These are phyloP conservation scores for Halocaridina rubra DNA, from an alignment of 2,888 invertebrate genomes.

Conservation along the genomic window DNA sequence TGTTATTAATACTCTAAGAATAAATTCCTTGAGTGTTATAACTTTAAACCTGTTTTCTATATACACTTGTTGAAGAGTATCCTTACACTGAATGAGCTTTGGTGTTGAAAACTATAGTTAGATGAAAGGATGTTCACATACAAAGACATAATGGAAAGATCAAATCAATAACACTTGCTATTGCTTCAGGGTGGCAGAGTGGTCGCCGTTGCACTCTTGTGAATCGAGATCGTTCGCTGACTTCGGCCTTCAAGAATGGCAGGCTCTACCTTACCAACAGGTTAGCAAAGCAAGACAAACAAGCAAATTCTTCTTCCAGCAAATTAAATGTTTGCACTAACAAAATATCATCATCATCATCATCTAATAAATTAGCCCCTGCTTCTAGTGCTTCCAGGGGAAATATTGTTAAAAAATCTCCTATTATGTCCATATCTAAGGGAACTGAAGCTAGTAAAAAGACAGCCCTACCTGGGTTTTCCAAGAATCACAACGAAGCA, in stretches of 20 bases:
- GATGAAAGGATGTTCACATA: no score
- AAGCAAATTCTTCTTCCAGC: slow-evolving; percentile 23
- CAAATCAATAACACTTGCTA: no score
- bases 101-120: no score
- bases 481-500: slow-evolving; percentile 14
- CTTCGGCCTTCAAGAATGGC: slow-evolving; percentile 68
- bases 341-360: slow-evolving; percentile 35
- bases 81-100: no score
- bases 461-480: background rate
- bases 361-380: slow-evolving; percentile 25
- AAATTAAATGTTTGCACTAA: slow-evolving; percentile 42
- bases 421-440: background rate
- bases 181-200: slow-evolving; percentile 67
- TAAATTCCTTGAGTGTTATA: no score
- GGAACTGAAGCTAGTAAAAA: background rate
- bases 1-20: no score
- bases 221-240: slow-evolving; percentile 68
- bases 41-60: no score
- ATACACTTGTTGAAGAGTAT: no score
- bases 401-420: background rate
- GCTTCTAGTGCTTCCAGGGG: slow-evolving; percentile 12
- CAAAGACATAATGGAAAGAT: no score
- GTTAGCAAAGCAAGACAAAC: slow-evolving; percentile 64
- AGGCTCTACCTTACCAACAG: slow-evolving; percentile 68
- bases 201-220: slow-evolving; percentile 69